Evolutionary conservation across 2,888 invertebrate genomes (phyloP), one percentile per base, ranked within the genome.

Genomic region (Fragum whitleyi): DNA sequence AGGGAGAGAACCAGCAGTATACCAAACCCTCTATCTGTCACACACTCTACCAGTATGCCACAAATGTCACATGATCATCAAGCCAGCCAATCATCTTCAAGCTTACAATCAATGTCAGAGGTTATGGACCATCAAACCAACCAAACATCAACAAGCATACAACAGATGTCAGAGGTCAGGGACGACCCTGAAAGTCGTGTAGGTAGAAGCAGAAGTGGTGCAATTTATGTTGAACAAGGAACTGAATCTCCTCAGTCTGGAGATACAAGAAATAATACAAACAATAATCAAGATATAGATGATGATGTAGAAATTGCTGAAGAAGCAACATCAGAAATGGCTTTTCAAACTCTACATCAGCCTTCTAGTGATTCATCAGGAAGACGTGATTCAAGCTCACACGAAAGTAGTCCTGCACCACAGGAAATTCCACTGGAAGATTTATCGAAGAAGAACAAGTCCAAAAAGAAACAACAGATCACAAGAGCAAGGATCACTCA

Each of bases 401-500:
- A 85, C 16, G 87, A 88, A 19, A 68, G 72, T 11, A 81, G 72
- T 26, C 81, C 88, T 19, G 81, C 83, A 19, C 69, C 86, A 9
- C 92, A 93, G 71, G 94, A 94, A 75, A 94, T 94, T 57, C 94
- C 93, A 1, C 83, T 94, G 69, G 93, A 94, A 80, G 93, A 93
- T 77, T 77, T 94, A 76, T 93, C 93, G 9, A 79, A 76, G 57
- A 90, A 88, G 67, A 80, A 80, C 16, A 88, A 89, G 53, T 79
- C 77, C 29, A 78, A 79, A 28, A 79, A 70, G 61, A 83, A 82
- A 72, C 74, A 81, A 32, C 85, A 79, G 32, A 61, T 78, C 16
- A 74, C 80, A 1, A 39, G 81, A 53, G 79, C 81, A 6, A 70
- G 74, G 19, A 71, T 79, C 7, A 75, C 79, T 1, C 55, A 86